Evolutionary conservation across 2,888 invertebrate genomes (phyloP), one percentile per base, ranked within the genome.

Genomic region (Choristoneura rosaceana): DNA sequence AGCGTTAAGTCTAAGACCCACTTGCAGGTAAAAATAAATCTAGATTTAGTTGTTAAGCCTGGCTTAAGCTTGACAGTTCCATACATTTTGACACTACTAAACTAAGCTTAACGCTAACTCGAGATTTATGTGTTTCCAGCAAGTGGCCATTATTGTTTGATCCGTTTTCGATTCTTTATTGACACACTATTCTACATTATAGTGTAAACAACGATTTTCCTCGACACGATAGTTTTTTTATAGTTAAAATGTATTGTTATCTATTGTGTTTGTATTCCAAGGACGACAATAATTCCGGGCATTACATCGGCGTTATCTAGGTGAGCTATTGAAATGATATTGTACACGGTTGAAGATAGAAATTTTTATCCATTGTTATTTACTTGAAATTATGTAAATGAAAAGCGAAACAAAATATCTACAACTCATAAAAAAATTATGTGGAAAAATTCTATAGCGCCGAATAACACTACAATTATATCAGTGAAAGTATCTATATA

Each of bases 211-310:
- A 9, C 33, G 14, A 25, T 64, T 50, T 50, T n/a, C 64, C 64
- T 59, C 41, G 58, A 58, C 45, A 58, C 62, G 66, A 15, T 71
- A 71, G 15, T 33, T 25, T 47, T 71, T 63, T 63, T 47, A 71
- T 63, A 62, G 61, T 63, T 63, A 71, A 71, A 67, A 50, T 68
- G 71, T 71, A 41, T 38, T 33, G 62, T 71, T 71, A 71, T 71
- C 71, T 71, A 63, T 71, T 71, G 67, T 71, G 62, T 71, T 60
- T 59, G 14, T 15, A 67, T 41, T 41, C 61, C 62, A 71, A 71
- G 71, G 71, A 62, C 71, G 47, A 58, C 41, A 63, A 71, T 71
- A 58, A 71, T 71, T 38, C 45, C 55, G 55, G 33, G 41, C 61
- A 38, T 71, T 55, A 71, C 62, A 68, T 62, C 47, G 41, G 71